phyloP scores from a whole-genome alignment of 2,888 invertebrate species.

The Eristalis intricaria region DNA sequence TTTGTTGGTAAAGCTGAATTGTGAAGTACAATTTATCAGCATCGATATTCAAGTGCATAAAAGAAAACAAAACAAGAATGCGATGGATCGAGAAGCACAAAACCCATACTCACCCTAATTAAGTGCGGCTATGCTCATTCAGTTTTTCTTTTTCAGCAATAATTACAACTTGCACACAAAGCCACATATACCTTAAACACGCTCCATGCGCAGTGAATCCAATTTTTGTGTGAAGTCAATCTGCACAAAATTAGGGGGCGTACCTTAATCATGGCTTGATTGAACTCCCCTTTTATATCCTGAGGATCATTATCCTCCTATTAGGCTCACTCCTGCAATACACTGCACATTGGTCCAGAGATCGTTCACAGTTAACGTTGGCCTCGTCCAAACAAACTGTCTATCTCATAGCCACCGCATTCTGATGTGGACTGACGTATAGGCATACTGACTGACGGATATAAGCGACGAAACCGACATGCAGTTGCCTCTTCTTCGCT shows the following conservation, averaged over 20 bases:
- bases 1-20: constrained; percentile 38
- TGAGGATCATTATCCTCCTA: constrained; percentile 69
- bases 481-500: constrained; percentile 14
- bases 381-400: constrained; percentile 29
- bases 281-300: constrained; percentile 74
- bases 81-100: constrained; percentile 26
- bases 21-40: constrained; percentile 12
- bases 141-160: constrained; percentile 25
- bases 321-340: constrained; percentile 66
- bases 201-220: constrained; percentile 72
- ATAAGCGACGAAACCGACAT: constrained; percentile 11
- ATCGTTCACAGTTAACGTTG: constrained; percentile 15
- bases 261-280: constrained; percentile 80
- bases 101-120: constrained; percentile 62
- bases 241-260: constrained; percentile 76
- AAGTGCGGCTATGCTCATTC: constrained; percentile 63
- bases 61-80: constrained; percentile 11
- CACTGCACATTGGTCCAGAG: background rate
- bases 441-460: constrained; percentile 54
- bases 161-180: constrained; percentile 24
- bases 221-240: constrained; percentile 74
- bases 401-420: constrained; percentile 61
- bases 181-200: constrained; percentile 38
- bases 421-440: constrained; percentile 62
- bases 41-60: constrained; percentile 44